Conservation (phyloP, 2,113 vertebrate genomes). For the Edolisoma coerulescens region DNA sequence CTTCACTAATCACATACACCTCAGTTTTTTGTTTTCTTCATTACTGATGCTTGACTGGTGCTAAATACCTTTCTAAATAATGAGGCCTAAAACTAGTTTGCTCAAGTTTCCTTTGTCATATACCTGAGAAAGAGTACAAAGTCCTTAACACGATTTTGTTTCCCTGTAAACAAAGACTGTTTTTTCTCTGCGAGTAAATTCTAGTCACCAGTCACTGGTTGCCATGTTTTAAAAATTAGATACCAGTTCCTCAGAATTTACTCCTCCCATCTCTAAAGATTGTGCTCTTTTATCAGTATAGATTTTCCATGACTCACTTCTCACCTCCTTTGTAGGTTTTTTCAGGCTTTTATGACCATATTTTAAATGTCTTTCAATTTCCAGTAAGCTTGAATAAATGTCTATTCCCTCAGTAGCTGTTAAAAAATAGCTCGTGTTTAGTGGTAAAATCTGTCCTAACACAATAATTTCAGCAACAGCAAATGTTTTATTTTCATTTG, state of each 20-base stretch:
- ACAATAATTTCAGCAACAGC: background rate
- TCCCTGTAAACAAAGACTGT: background rate
- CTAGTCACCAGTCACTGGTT: background rate
- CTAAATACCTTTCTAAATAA: background rate
- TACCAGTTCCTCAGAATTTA: background rate
- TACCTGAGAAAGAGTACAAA: background rate
- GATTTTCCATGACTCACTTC: background rate
- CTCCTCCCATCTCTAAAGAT: background rate
- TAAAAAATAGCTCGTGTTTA: slow-evolving; percentile 15
- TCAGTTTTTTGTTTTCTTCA: background rate
- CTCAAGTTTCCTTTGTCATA: background rate
- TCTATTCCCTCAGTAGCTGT: slow-evolving; percentile 20
- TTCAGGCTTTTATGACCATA: background rate
- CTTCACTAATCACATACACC: background rate
- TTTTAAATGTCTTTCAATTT: slow-evolving; percentile 22
- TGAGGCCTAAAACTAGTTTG: background rate
- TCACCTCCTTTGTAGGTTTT: background rate
- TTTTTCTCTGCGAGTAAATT: background rate
- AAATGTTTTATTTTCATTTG: background rate
- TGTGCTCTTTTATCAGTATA: background rate
- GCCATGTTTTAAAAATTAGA: background rate
- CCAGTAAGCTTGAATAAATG: slow-evolving; percentile 33
- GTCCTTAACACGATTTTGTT: background rate
- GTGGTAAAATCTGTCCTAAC: background rate
- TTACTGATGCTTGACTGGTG: background rate